A percentile compares a stretch with the other conserved stretches of the same genome.
Conservation (phyloP, 2,797 vertebrate genomes). For the Acridotheres tristis region DNA sequence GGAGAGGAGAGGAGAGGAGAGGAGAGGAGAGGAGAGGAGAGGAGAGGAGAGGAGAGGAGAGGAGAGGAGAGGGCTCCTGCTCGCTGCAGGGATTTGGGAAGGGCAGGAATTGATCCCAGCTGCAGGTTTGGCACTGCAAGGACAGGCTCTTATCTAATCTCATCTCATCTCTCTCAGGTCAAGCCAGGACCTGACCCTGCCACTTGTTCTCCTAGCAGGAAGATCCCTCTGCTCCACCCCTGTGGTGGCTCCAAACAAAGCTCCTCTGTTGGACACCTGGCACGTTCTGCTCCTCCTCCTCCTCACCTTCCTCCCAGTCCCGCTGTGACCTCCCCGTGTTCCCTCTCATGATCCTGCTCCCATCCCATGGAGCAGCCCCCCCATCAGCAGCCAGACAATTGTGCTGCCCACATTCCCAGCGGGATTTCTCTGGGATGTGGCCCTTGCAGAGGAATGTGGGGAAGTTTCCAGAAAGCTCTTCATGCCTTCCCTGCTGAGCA, state of each 20-base stretch:
- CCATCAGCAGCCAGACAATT: not conserved
- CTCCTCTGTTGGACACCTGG: not conserved
- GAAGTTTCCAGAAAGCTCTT: not conserved
- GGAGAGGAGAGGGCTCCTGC: not conserved
- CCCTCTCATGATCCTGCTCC: not conserved
- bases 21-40: not conserved
- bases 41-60: not conserved
- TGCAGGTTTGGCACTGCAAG: not conserved
- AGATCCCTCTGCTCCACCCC: not conserved
- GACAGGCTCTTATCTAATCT: not conserved
- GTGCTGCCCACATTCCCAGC: accelerated
- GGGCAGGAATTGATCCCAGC: not conserved
- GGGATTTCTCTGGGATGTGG: not conserved
- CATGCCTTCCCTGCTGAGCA: no score
- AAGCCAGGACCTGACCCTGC: not conserved
- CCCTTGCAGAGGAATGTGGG: not conserved
- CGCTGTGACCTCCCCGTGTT: not conserved
- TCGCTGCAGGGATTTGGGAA: not conserved
- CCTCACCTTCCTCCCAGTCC: not conserved
- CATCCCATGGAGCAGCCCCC: not conserved
- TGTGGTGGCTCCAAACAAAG: not conserved
- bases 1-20: not conserved
- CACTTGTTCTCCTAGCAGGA: not conserved
- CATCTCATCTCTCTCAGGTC: not conserved
- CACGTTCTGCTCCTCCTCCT: not conserved